Conservation (phyloP, 2,113 vertebrate species). For the Hydropotes inermis region DNA sequence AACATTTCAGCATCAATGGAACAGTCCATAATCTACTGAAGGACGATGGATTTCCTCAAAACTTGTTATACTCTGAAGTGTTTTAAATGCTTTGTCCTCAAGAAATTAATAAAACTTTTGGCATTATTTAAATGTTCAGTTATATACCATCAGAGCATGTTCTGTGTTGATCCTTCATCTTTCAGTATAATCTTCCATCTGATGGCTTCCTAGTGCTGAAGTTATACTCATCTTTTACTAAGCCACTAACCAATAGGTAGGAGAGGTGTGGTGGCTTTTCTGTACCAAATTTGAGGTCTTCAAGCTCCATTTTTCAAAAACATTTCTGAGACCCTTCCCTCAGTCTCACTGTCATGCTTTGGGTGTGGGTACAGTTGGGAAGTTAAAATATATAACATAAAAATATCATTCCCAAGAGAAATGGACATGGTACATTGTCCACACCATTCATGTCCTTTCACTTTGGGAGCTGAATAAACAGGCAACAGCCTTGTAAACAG, state of each 20-base stretch:
- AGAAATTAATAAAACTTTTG: background rate
- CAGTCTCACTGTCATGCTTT: background rate
- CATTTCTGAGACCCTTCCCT: background rate
- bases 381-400: background rate
- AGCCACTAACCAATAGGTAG: background rate
- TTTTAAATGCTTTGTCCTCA: background rate
- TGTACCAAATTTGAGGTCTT: background rate
- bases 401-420: slow-evolving; percentile 10
- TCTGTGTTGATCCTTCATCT: background rate
- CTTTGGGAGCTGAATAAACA: background rate
- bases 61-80: background rate
- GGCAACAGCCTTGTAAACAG: background rate
- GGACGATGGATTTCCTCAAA: background rate
- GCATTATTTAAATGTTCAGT: background rate
- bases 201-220: background rate
- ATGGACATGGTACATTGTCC: background rate
- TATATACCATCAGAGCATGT: background rate
- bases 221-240: background rate
- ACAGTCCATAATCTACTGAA: background rate
- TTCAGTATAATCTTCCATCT: background rate
- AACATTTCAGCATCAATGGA: background rate
- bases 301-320: background rate
- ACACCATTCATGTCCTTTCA: background rate
- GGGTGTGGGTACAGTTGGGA: background rate
- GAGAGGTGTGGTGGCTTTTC: background rate